phyloP scores from a whole-genome alignment of 2,797 vertebrate genomes.

The Siniperca undulata region DNA sequence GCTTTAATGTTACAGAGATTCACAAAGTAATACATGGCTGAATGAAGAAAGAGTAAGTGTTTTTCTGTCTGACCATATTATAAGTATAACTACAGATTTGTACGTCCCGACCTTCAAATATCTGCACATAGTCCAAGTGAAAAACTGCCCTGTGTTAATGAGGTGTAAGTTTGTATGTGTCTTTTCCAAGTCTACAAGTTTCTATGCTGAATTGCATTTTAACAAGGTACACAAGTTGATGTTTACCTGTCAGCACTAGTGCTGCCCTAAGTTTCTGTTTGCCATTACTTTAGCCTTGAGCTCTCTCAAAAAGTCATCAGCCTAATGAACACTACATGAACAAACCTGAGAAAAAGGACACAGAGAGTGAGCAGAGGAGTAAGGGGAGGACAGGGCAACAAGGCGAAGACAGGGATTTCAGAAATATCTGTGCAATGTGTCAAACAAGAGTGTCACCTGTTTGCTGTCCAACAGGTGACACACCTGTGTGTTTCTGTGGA shows the following conservation, averaged over 20 bases:
- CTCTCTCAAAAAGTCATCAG: slow-evolving; percentile 1
- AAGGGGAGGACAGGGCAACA: background rate
- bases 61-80: background rate
- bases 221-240: slow-evolving; percentile 20
- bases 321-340: slow-evolving; percentile 58
- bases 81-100: background rate
- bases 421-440: slow-evolving; percentile 31
- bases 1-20: background rate
- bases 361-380: slow-evolving; percentile 6
- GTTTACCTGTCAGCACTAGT: slow-evolving; percentile 21
- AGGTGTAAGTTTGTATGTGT: background rate
- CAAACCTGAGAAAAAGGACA: slow-evolving; percentile 61
- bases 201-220: slow-evolving; percentile 12
- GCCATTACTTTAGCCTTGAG: slow-evolving; percentile 30
- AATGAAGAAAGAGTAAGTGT: background rate
- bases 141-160: background rate
- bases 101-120: background rate
- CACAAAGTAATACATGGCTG: background rate
- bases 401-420: slow-evolving; percentile 10
- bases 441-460: slow-evolving; percentile 6
- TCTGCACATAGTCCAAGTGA: background rate
- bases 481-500: background rate
- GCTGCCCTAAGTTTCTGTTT: slow-evolving; percentile 26
- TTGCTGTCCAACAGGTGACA: background rate
- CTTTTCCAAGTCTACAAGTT: background rate